A percentile compares a stretch with the other conserved stretches of the same genome.
Conservation (phyloP, 2,888 invertebrate species). For the Eupithecia centaureata region DNA sequence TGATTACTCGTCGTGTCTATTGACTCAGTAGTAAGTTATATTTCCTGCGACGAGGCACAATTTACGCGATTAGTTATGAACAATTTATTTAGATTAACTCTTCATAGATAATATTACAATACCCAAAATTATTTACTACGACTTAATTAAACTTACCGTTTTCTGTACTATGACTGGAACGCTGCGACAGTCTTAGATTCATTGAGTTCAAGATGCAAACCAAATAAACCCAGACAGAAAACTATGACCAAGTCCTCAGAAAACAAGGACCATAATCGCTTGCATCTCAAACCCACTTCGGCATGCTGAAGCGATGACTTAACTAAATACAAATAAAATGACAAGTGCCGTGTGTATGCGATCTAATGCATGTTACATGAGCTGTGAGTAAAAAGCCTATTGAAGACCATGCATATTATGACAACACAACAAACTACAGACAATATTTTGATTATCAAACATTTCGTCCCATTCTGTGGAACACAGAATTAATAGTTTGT, state of each 20-base stretch:
- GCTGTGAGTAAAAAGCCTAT: conserved; percentile 51
- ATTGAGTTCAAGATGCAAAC: conserved; percentile 49
- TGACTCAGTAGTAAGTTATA: neutral
- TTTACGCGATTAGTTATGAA: neutral
- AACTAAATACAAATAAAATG: conserved; percentile 49
- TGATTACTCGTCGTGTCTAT: neutral
- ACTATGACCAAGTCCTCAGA: neutral
- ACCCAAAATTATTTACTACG: neutral
- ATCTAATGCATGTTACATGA: conserved; percentile 58
- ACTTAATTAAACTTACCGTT: neutral
- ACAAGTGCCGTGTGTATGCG: conserved; percentile 61
- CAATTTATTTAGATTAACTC: neutral
- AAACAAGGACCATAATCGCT: conserved; percentile 37
- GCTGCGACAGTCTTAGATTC: conserved; percentile 40
- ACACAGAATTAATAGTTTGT: neutral
- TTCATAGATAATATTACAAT: neutral
- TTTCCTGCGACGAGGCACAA: neutral
- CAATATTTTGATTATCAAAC: neutral
- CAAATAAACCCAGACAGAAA: conserved; percentile 3
- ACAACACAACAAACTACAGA: conserved; percentile 20
- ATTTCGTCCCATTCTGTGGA: neutral
- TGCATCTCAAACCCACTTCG: conserved; percentile 45
- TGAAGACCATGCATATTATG: conserved; percentile 45
- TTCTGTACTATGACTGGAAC: conserved; percentile 19
- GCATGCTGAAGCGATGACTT: conserved; percentile 49